A percentile compares a stretch with the other conserved stretches of the same genome.
Evolutionary conservation across 2,113 vertebrate species (phyloP).

Genomic region (Psittacula cyanocephala): DNA sequence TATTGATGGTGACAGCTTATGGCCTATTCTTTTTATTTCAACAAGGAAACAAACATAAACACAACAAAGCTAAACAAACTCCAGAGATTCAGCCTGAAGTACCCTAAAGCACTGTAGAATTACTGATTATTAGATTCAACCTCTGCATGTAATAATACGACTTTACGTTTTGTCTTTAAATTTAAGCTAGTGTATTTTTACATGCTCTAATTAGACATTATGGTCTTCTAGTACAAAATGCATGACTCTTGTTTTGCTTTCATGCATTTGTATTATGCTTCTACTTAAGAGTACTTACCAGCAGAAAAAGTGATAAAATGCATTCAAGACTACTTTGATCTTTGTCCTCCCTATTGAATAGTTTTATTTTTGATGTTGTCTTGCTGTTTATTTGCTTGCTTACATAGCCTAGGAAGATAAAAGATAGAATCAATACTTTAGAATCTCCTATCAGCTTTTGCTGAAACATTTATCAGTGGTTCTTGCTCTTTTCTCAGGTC

Average conservation of each 20-base stretch:
- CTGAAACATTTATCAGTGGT: neutral
- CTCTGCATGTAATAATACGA: neutral
- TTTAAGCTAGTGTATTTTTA: neutral
- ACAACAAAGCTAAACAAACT: neutral
- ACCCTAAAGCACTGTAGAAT: neutral
- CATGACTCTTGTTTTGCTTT: neutral
- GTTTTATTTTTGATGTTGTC: neutral
- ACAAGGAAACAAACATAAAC: neutral
- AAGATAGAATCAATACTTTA: neutral
- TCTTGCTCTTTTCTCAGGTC: neutral
- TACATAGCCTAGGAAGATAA: neutral
- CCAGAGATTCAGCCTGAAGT: neutral
- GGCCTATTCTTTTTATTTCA: neutral
- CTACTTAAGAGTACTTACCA: neutral
- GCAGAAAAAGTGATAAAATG: neutral
- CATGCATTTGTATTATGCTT: neutral
- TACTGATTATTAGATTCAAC: neutral
- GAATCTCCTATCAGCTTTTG: neutral
- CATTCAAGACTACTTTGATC: neutral
- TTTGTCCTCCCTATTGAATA: neutral
- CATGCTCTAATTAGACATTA: neutral
- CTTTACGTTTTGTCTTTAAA: neutral
- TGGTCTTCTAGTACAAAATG: neutral
- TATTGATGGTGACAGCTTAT: neutral
- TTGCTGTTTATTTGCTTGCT: neutral